Evolutionary conservation across 2,888 invertebrate genomes (phyloP).

Genomic region (Lithophane semibrunnea): DNA sequence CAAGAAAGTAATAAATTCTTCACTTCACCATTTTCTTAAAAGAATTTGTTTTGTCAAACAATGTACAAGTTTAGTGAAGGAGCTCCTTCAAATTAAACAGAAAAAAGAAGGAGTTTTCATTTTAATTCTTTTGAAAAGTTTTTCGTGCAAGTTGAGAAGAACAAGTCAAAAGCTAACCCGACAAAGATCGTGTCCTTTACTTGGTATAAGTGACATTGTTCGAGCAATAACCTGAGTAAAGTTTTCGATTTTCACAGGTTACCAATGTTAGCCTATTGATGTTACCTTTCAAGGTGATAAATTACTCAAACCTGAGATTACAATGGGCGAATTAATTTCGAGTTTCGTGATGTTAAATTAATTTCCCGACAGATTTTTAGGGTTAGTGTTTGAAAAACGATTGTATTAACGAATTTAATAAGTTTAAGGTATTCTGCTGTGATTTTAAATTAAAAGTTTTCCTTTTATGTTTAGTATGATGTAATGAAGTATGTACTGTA

Average conservation of each 20-base stretch:
- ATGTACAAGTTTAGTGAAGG: conserved; percentile 39
- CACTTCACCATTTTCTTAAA: conserved; percentile 17
- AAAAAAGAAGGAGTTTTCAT: conserved; percentile 62
- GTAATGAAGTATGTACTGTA: no score
- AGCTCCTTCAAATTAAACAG: conserved; percentile 49
- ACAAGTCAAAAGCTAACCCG: conserved; percentile 66
- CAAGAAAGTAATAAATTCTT: conserved; percentile 27
- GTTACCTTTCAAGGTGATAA: conserved; percentile 48
- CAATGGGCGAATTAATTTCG: conserved; percentile 60
- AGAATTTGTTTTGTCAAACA: conserved; percentile 43
- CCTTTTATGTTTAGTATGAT: background rate
- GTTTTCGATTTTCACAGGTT: conserved; percentile 62
- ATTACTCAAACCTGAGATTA: conserved; percentile 45
- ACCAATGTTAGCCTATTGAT: conserved; percentile 65
- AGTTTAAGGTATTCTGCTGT: no score
- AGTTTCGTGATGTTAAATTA: conserved; percentile 52
- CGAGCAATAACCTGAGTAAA: conserved; percentile 72
- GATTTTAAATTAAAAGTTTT: no score
- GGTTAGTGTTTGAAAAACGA: conserved; percentile 45
- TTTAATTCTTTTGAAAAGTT: conserved; percentile 65
- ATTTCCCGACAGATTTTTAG: conserved; percentile 42
- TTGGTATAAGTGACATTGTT: conserved; percentile 74
- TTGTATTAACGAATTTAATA: conserved; percentile 31
- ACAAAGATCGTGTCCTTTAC: conserved; percentile 69
- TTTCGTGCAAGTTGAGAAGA: conserved; percentile 60